A percentile compares a stretch with the other conserved stretches of the same genome.
phyloP scores from a whole-genome alignment of 2,888 invertebrate genomes.

The Euspilapteryx auroguttella region DNA sequence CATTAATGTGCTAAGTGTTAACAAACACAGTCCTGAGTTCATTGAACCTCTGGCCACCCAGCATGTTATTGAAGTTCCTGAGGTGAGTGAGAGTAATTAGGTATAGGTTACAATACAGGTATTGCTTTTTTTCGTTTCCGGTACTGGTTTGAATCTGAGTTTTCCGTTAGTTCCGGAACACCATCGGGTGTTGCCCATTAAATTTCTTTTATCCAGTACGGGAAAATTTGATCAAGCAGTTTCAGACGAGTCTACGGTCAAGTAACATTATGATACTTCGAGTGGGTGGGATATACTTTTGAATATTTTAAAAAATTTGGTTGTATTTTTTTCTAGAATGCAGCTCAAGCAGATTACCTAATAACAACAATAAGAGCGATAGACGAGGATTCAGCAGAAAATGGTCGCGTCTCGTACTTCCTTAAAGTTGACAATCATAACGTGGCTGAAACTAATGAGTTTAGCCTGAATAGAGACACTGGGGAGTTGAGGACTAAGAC shows the following conservation, averaged over 20 bases:
- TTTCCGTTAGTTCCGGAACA: no score
- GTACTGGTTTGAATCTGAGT: no score
- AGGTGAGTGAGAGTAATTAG: no score
- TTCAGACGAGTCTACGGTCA: no score
- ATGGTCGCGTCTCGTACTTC: slow-evolving; percentile 83
- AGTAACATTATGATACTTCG: no score
- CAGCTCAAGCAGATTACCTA: slow-evolving; percentile 72
- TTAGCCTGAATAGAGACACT: slow-evolving; percentile 73
- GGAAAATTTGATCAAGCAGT: no score
- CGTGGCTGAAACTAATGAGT: slow-evolving; percentile 80
- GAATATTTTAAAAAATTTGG: no score
- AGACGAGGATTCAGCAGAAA: slow-evolving; percentile 81
- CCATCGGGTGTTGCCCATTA: no score
- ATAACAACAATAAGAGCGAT: slow-evolving; percentile 81
- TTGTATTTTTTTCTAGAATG: slow-evolving; percentile 53
- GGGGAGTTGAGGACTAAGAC: slow-evolving; percentile 82
- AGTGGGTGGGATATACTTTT: no score
- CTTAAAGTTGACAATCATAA: slow-evolving; percentile 76
- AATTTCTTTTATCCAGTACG: no score
- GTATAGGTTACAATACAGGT: no score
- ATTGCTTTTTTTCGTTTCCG: no score
- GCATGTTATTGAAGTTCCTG: slow-evolving; percentile 70
- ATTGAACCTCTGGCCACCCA: slow-evolving; percentile 75
- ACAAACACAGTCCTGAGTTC: slow-evolving; percentile 81
- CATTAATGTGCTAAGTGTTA: slow-evolving; percentile 77